phyloP scores from a whole-genome alignment of 2,797 vertebrate species.

The Pseudotriccus pelzelni region DNA sequence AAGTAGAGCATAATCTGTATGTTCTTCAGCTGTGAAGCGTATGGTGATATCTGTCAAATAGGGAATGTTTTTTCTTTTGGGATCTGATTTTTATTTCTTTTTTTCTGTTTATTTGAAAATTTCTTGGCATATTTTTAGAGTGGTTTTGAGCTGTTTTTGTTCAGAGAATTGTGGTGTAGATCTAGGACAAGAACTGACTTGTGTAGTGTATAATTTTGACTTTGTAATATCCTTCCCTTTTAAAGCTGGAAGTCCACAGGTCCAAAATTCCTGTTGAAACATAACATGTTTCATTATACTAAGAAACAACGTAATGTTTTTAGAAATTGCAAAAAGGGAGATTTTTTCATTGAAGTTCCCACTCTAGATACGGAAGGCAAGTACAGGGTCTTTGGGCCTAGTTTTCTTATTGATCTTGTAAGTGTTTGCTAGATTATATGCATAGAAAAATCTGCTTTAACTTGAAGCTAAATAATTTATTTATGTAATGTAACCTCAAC shows the following conservation, averaged over 20 bases:
- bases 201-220: neutral
- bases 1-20: neutral
- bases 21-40: neutral
- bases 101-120: neutral
- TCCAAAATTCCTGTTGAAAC: neutral
- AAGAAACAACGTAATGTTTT: neutral
- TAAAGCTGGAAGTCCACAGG: fast-evolving
- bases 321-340: neutral
- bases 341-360: neutral
- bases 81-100: neutral
- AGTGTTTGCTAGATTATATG: neutral
- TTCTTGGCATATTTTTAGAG: neutral
- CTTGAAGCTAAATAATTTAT: neutral
- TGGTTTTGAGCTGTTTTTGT: neutral
- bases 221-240: neutral
- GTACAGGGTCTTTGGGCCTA: neutral
- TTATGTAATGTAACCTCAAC: neutral
- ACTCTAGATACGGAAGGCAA: neutral
- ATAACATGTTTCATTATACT: neutral
- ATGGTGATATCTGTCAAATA: neutral
- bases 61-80: neutral
- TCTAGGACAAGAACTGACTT: neutral
- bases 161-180: neutral
- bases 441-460: neutral
- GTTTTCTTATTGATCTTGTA: neutral